phyloP scores from a whole-genome alignment of 2,888 invertebrate genomes.

The Drosophila siamana region DNA sequence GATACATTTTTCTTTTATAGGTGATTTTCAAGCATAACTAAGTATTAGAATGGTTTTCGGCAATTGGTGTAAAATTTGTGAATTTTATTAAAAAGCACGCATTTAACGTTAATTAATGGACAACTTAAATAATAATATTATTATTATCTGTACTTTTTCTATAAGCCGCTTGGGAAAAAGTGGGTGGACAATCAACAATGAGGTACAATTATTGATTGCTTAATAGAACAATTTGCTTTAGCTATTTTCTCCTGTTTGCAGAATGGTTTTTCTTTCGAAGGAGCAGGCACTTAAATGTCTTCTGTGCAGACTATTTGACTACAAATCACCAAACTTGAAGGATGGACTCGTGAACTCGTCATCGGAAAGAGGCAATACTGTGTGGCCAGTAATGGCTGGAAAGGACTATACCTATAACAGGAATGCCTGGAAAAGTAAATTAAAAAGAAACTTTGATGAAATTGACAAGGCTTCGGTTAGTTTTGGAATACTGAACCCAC shows the following conservation, averaged over 20 bases:
- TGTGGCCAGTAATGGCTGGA: conserved; percentile 39
- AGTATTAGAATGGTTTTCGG: neutral
- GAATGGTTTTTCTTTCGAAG: conserved; percentile 51
- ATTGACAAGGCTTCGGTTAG: conserved; percentile 76
- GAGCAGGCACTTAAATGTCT: conserved; percentile 57
- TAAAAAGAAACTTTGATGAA: conserved; percentile 72
- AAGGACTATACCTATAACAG: conserved; percentile 57
- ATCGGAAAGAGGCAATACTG: conserved; percentile 8
- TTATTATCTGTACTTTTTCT: conserved; percentile 3
- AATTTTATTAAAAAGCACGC: neutral
- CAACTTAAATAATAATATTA: neutral
- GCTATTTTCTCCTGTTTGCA: conserved; percentile 17
- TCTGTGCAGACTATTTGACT: conserved; percentile 53
- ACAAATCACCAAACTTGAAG: conserved; percentile 41
- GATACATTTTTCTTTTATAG: neutral
- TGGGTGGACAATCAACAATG: conserved; percentile 40
- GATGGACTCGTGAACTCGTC: conserved; percentile 11
- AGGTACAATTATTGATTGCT: conserved; percentile 23
- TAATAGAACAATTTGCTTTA: neutral
- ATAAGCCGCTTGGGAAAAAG: conserved; percentile 51
- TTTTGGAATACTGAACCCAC: conserved; percentile 73
- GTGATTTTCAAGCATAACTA: neutral
- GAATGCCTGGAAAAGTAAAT: conserved; percentile 66
- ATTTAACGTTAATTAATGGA: neutral
- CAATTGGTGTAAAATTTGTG: conserved; percentile 9